phyloP scores from a whole-genome alignment of 2,888 invertebrate genomes.

The Brenthis ino region DNA sequence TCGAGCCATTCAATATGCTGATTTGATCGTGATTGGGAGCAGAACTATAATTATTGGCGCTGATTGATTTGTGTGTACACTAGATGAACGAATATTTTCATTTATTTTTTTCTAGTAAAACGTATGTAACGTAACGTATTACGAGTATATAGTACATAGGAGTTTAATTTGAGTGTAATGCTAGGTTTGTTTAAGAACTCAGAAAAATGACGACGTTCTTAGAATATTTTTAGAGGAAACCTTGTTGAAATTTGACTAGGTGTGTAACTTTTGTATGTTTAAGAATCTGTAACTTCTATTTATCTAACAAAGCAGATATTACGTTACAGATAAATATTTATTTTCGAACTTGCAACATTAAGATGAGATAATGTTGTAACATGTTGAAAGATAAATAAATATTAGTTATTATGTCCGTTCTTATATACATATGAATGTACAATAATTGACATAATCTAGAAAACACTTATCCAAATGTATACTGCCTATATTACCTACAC shows the following conservation, averaged over 20 bases:
- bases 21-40: constrained; percentile 40
- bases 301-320: too few species aligned
- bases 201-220: background rate
- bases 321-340: too few species aligned
- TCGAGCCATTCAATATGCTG: constrained; percentile 39
- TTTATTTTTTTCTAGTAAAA: constrained; percentile 2
- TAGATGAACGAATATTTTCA: background rate
- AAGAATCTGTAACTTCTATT: too few species aligned
- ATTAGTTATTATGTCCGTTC: too few species aligned
- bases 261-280: too few species aligned
- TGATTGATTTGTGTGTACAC: constrained; percentile 35
- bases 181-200: background rate
- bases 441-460: too few species aligned
- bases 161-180: background rate
- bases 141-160: too few species aligned
- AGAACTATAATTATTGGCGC: constrained; percentile 39
- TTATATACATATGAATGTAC: too few species aligned
- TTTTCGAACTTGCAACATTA: too few species aligned
- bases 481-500: background rate
- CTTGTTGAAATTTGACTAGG: background rate
- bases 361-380: too few species aligned
- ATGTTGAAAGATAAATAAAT: too few species aligned
- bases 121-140: background rate
- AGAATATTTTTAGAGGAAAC: background rate
- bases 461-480: too few species aligned